These are phyloP conservation scores for Crotalus viridis DNA, from an alignment of 2,113 vertebrate species.

Conservation along the genomic window DNA sequence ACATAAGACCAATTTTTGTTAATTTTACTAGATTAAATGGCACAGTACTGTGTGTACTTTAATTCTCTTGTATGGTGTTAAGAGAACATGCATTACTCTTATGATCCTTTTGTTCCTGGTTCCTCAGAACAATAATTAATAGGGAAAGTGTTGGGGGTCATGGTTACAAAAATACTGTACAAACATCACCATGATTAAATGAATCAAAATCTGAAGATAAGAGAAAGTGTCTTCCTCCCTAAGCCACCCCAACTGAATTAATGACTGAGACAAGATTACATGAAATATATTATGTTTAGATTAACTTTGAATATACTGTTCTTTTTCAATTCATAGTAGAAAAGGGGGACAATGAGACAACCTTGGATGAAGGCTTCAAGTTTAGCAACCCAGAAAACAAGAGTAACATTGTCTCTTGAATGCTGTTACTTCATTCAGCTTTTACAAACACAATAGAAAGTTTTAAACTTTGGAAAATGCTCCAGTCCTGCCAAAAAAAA, in stretches of 20 bases:
- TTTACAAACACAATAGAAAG: neutral
- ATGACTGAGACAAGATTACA: neutral
- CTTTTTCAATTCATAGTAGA: neutral
- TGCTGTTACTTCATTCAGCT: fast-evolving
- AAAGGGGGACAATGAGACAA: neutral
- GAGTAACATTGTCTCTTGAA: neutral
- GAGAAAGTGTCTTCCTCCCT: neutral
- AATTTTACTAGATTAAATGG: neutral
- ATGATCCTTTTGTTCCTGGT: neutral
- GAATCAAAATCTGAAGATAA: neutral
- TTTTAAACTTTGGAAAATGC: neutral
- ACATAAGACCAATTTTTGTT: neutral
- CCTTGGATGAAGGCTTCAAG: neutral
- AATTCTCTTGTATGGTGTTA: neutral
- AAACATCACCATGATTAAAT: neutral
- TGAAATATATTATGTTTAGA: neutral
- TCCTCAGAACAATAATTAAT: neutral
- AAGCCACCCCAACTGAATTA: neutral
- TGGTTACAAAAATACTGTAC: neutral
- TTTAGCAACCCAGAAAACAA: neutral
- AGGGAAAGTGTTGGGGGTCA: neutral
- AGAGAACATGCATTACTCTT: neutral
- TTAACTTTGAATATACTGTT: neutral
- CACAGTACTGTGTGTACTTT: neutral
- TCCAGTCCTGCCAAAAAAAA: neutral